Evolutionary conservation across 2,113 vertebrate species (phyloP).

Genomic region (Cheirogaleus medius): DNA sequence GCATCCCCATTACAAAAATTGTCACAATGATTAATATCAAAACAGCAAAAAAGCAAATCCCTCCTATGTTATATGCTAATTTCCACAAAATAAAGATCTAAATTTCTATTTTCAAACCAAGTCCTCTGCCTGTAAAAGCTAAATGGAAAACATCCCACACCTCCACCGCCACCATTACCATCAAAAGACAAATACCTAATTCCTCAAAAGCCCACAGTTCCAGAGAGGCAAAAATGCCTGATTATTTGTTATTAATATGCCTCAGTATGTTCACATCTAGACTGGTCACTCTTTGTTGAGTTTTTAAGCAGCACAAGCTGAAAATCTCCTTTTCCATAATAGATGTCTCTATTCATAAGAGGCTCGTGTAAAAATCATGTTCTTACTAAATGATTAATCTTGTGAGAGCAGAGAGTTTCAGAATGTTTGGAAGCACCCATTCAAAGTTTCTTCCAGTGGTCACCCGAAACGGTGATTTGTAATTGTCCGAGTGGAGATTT

Average conservation of each 20-base stretch:
- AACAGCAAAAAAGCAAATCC: neutral
- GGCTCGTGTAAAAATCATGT: neutral
- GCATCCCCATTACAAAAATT: neutral
- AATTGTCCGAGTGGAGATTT: neutral
- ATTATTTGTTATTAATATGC: neutral
- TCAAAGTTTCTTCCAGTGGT: neutral
- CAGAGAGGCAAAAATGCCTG: neutral
- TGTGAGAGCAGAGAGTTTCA: neutral
- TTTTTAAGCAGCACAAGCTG: neutral
- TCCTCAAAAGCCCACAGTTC: neutral
- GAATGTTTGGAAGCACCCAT: neutral
- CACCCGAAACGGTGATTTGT: neutral
- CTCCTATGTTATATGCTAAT: neutral
- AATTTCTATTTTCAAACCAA: neutral
- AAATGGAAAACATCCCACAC: neutral
- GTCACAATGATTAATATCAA: neutral
- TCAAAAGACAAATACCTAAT: neutral
- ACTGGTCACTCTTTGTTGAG: neutral
- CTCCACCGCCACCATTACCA: neutral
- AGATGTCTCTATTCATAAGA: neutral
- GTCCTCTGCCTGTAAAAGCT: neutral
- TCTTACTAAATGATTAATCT: neutral
- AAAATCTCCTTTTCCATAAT: neutral
- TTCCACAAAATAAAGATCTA: neutral
- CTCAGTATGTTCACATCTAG: slow-evolving; percentile 6